phyloP scores from a whole-genome alignment of 2,797 vertebrate species.

The Synaphobranchus kaupii region DNA sequence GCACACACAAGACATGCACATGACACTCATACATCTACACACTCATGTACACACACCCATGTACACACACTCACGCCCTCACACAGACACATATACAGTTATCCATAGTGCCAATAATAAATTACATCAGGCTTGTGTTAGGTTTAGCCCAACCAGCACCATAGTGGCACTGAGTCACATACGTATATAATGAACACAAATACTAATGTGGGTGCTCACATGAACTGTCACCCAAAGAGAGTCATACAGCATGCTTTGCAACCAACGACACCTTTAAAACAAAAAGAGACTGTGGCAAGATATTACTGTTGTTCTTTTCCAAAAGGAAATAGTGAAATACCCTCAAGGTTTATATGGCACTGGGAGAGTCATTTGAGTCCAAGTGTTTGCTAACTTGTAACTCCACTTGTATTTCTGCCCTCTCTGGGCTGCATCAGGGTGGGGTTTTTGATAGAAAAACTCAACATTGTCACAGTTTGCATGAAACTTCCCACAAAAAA shows the following conservation, averaged over 20 bases:
- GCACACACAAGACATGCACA: not conserved
- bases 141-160: slow-evolving; percentile 38
- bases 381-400: not conserved
- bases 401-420: slow-evolving; percentile 38
- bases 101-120: not conserved
- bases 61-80: not conserved
- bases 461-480: slow-evolving; percentile 28
- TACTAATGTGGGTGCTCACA: slow-evolving; percentile 38
- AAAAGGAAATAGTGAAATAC: not conserved
- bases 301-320: not conserved
- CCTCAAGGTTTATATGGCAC: slow-evolving; percentile 6
- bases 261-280: slow-evolving; percentile 7
- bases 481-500: slow-evolving; percentile 17
- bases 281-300: not conserved
- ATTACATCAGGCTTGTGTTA: not conserved
- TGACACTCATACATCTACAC: not conserved
- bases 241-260: not conserved
- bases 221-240: not conserved
- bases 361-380: not conserved
- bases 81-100: not conserved
- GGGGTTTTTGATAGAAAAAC: slow-evolving; percentile 37
- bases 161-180: slow-evolving; percentile 42
- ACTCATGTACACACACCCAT: not conserved
- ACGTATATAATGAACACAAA: slow-evolving; percentile 39
- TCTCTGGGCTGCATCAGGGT: slow-evolving; percentile 32